phyloP scores from a whole-genome alignment of 2,797 vertebrate species.

The Siniperca obscura region DNA sequence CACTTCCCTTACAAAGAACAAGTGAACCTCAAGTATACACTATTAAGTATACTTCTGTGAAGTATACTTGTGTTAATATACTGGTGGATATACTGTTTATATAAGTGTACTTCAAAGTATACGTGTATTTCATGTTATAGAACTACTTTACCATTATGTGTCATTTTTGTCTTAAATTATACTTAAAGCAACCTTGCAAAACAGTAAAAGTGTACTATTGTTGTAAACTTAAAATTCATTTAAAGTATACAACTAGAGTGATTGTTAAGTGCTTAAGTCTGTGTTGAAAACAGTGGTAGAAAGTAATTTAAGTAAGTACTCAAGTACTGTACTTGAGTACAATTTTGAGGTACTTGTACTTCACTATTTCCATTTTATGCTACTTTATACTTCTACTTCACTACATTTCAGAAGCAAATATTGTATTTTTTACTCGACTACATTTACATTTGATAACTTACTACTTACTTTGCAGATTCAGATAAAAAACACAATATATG shows the following conservation, averaged over 20 bases:
- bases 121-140: not conserved
- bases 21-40: not conserved
- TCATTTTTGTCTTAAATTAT: not conserved
- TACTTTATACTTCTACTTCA: too few species aligned
- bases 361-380: too few species aligned
- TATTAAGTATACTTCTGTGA: not conserved
- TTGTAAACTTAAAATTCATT: too few species aligned
- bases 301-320: too few species aligned
- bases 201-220: not conserved
- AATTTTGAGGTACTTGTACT: too few species aligned
- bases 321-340: not conserved
- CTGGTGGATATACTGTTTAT: not conserved
- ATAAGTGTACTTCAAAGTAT: not conserved
- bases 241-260: too few species aligned
- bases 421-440: too few species aligned
- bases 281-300: not conserved
- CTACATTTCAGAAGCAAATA: too few species aligned
- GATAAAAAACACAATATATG: too few species aligned
- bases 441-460: too few species aligned
- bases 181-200: not conserved
- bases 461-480: too few species aligned
- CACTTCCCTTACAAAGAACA: slow-evolving; percentile 13
- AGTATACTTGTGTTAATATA: not conserved
- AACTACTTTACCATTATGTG: not conserved
- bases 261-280: too few species aligned